A percentile compares a stretch with the other conserved stretches of the same genome.
Conservation (phyloP, 2,113 vertebrate genomes). For the Oreocharis arfaki region DNA sequence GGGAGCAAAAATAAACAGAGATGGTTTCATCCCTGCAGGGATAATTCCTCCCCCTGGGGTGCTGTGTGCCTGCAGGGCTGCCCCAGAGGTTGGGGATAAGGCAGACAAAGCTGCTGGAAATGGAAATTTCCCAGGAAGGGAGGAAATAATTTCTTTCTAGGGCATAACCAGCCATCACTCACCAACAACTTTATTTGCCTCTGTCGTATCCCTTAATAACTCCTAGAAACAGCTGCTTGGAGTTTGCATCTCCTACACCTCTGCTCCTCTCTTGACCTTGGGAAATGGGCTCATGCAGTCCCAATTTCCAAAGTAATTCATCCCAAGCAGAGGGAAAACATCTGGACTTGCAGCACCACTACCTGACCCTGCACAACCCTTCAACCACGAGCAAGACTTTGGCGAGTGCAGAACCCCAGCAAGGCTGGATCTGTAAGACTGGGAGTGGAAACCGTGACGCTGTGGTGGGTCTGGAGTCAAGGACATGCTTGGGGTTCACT, state of each 20-base stretch:
- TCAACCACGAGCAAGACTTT: fast-evolving
- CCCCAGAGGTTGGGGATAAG: background rate
- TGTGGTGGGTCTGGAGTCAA: background rate
- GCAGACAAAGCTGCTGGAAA: background rate
- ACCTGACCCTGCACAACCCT: background rate
- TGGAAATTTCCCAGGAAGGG: conserved; percentile 16
- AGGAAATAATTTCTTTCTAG: background rate
- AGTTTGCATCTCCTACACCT: background rate
- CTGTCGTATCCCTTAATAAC: background rate
- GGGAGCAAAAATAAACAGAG: background rate
- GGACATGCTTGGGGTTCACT: background rate
- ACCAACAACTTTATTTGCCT: background rate
- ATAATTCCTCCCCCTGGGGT: background rate
- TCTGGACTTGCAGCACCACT: background rate
- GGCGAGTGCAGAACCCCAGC: background rate
- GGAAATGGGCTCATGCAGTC: background rate
- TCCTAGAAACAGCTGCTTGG: conserved; percentile 5
- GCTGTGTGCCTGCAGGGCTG: background rate
- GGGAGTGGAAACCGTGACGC: background rate
- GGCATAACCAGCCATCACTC: background rate
- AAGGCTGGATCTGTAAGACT: background rate
- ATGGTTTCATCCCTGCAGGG: background rate
- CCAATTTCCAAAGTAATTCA: background rate
- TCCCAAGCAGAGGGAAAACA: background rate
- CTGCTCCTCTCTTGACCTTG: background rate